Evolutionary conservation across 2,797 vertebrate species (phyloP), one percentile per base, ranked within the genome.

Genomic region (Syncerus caffer): DNA sequence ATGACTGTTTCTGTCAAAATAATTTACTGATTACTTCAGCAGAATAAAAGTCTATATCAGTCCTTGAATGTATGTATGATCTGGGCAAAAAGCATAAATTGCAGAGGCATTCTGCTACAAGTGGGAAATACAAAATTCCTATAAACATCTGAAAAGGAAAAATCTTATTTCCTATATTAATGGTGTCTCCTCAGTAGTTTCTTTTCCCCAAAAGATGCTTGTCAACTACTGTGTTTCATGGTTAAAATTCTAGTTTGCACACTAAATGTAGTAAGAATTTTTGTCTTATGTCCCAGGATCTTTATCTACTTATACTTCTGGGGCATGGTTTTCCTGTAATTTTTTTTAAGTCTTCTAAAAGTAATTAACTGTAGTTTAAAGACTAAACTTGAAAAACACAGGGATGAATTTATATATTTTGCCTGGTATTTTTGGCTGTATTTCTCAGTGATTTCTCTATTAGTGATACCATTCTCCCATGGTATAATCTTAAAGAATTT

Each of bases 311-410:
- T 78, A 10, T 96, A 74, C 25, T 86, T 86, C n/a, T 29, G 31
- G 10, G 25, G 25, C 27, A 12, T 21, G 27, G 67, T 6, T 10
- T 4, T 2, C 45, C 55, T 23, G 3, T 31, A 95, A 60, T 95
- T 93, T 55, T 38, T 86, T 95, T 82, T 64, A n/a, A 82, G 90
- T 19, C 42, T 58, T 91, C 93, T 62, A 90, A 94, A 94, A 62
- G 34, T 64, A 79, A 42, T 64, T 85, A 96, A 21, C 60, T 92
- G 50, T 6, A 90, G 12, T 15, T 91, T 90, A 50, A 92, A 85
- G n/a, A 86, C 21, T 95, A 38, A 94, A 79, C 15, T 90, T 58
- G 15, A 57, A 87, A 91, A 93, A 78, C 51, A 25, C 9, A 76
- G 23, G 45, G n/a, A 17, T 42, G 50, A 38, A 85, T 88, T 85